Conservation (phyloP, 2,113 vertebrate species). For the Rynchops niger region DNA sequence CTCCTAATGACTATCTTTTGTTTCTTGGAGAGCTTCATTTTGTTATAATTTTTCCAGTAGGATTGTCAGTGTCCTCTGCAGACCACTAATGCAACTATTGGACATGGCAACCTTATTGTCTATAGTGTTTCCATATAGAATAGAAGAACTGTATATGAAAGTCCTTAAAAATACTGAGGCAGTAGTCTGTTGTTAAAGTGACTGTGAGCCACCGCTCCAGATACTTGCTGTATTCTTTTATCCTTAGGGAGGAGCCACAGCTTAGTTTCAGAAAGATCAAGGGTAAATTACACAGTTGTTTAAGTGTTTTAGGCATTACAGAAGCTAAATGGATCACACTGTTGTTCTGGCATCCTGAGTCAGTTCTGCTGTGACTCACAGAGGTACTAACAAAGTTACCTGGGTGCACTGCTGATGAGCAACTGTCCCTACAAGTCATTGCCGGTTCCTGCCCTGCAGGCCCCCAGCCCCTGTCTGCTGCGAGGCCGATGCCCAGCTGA, state of each 20-base stretch:
- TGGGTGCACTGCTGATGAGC: not conserved
- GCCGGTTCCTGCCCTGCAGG: not conserved
- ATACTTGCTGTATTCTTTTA: not conserved
- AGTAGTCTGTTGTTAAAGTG: not conserved
- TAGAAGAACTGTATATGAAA: not conserved
- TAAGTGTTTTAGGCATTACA: not conserved
- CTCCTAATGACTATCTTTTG: not conserved
- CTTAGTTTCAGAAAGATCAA: not conserved
- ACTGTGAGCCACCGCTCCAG: not conserved
- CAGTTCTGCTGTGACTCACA: constrained; percentile 22
- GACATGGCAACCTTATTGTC: not conserved
- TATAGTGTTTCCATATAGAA: not conserved
- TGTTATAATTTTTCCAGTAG: not conserved
- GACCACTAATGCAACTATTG: not conserved
- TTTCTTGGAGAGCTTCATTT: not conserved
- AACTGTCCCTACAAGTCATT: not conserved
- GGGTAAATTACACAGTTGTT: not conserved
- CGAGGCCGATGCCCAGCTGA: not conserved
- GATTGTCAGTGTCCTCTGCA: not conserved
- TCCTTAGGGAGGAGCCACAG: not conserved
- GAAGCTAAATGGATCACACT: not conserved
- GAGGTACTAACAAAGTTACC: not conserved
- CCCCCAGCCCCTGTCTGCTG: not conserved
- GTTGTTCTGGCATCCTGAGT: not conserved
- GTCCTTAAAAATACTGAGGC: not conserved